Evolutionary conservation across 2,888 invertebrate species (phyloP), one percentile per base, ranked within the genome.

Genomic region (Drosophila falleni): DNA sequence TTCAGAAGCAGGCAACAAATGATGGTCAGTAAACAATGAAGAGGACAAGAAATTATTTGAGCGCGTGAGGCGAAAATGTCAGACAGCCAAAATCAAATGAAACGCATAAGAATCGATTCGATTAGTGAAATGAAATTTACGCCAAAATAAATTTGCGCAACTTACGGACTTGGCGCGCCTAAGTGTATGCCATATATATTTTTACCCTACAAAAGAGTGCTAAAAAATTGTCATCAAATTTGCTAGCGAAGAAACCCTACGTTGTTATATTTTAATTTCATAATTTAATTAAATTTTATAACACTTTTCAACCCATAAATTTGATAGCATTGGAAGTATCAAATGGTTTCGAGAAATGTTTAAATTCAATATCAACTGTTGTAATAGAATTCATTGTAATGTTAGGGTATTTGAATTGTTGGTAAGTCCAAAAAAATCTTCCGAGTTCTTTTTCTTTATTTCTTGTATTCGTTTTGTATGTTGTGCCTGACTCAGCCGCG

Each of bases 41-140:
- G 16, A 65, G 31, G 41, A 46, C 37, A 51, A 54, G 41, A 54
- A 76, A 71, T 56, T 71, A 66, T 76, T 58, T 33, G 46, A 46
- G 39, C 46, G 60, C 66, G 77, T 70, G 55, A 64, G 61, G 71
- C 71, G 69, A 82, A 72, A 80, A 80, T 46, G 73, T 75, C 81
- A 80, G 72, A 56, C 69, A 71, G 74, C 68, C 62, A 70, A 84
- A 87, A 80, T 74, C 89, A 88, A 88, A 83, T 83, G 77, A 77
- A 83, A 86, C 83, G 83, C 87, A 83, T 88, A 80, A 80, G 89
- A 86, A 86, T 88, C 85, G 89, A 86, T 86, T 86, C 87, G 85
- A 86, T 86, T 88, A 86, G 89, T 86, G 71, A 83, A 86, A 88
- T 86, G 87, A 86, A 88, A 88, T 86, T 86, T 83, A 88, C 83